Evolutionary conservation across 2,797 vertebrate genomes (phyloP).

Genomic region (Vultur gryphus): DNA sequence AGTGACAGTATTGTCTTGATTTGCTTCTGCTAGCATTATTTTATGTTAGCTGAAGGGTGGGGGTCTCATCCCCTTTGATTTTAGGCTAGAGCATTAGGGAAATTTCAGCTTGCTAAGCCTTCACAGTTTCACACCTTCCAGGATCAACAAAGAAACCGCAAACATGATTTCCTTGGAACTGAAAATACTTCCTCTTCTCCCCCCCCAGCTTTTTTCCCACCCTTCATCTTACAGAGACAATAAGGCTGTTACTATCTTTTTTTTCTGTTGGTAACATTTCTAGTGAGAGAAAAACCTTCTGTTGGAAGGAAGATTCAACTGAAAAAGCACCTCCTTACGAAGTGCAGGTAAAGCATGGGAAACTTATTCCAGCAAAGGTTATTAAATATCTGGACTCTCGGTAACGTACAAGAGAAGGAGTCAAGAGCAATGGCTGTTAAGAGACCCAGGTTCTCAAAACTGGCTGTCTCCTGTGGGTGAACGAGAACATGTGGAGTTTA

Average conservation of each 20-base stretch:
- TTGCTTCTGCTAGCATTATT: not conserved
- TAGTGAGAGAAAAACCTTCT: not conserved
- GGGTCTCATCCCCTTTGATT: not conserved
- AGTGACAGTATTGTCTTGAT: not conserved
- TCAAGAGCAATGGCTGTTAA: not conserved
- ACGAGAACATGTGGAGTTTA: not conserved
- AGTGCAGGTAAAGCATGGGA: not conserved
- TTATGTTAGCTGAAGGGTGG: not conserved
- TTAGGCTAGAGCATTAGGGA: not conserved
- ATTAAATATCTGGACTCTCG: not conserved
- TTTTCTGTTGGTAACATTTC: not conserved
- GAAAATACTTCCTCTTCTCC: not conserved
- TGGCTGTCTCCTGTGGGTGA: not conserved
- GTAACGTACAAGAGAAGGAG: not conserved
- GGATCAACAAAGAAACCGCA: not conserved
- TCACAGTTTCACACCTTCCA: not conserved
- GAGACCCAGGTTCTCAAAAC: not conserved
- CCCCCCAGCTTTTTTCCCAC: accelerated
- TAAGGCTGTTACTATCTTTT: not conserved
- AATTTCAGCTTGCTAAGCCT: not conserved
- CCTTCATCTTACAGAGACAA: not conserved
- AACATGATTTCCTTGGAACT: not conserved
- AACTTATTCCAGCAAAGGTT: not conserved
- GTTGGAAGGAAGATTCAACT: not conserved
- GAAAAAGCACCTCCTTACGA: not conserved